A percentile compares a stretch with the other conserved stretches of the same genome.
These are phyloP conservation scores for Neodon shergylaensis DNA, from an alignment of 2,113 vertebrate genomes.

Conservation along the genomic window DNA sequence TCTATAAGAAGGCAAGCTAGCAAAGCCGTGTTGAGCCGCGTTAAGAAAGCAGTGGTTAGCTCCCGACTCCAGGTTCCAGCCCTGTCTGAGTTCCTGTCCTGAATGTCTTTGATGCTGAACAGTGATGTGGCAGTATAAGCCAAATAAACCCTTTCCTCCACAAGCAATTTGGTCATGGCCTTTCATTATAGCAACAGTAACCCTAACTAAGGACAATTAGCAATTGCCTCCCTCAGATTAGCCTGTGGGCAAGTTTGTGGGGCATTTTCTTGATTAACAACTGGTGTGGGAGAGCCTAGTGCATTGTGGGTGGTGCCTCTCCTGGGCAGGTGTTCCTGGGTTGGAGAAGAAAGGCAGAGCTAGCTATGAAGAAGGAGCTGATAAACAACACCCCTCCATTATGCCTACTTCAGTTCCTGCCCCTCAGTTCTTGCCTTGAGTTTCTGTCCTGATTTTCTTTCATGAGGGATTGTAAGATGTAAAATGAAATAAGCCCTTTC, in stretches of 20 bases:
- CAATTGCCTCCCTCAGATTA: not conserved
- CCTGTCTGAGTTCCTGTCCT: not conserved
- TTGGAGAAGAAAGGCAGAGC: not conserved
- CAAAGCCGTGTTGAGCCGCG: not conserved
- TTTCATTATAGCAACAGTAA: not conserved
- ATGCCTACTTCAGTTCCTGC: not conserved
- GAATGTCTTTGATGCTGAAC: not conserved
- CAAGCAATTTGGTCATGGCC: not conserved
- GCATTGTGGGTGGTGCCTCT: not conserved
- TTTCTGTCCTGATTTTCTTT: not conserved
- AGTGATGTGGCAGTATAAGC: not conserved
- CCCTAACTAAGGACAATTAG: not conserved
- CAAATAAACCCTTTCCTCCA: not conserved
- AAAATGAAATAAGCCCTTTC: not conserved
- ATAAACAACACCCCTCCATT: not conserved
- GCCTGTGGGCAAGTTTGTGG: not conserved
- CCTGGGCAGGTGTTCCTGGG: not conserved
- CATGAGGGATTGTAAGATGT: not conserved
- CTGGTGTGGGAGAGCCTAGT: not conserved
- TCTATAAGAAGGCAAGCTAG: not conserved
- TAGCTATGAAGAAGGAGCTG: not conserved
- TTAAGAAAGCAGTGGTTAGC: not conserved
- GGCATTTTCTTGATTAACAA: not conserved
- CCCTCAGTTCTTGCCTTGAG: not conserved
- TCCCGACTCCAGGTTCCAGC: not conserved